phyloP scores from a whole-genome alignment of 1,140 invertebrate genomes.

The Laupala kohalensis region DNA sequence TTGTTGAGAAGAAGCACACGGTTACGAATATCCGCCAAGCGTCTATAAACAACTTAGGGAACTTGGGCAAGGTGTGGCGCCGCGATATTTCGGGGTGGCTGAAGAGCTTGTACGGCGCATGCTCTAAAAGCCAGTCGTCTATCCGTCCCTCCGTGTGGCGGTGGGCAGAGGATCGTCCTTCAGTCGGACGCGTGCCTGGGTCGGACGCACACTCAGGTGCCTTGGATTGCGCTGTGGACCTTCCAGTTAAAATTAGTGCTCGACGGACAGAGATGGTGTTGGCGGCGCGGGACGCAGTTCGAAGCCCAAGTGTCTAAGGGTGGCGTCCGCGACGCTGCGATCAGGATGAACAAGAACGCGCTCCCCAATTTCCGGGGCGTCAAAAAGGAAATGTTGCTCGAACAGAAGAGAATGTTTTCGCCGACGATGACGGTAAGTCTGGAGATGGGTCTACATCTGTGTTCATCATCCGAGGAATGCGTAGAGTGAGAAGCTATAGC shows the following conservation, averaged over 20 bases:
- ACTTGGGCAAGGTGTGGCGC: background rate
- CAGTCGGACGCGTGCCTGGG: background rate
- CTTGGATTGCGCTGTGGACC: background rate
- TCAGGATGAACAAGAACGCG: background rate
- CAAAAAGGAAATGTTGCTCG: slow-evolving; percentile 57
- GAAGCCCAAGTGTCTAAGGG: background rate
- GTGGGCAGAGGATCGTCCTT: too few relatives aligned
- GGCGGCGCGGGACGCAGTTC: background rate
- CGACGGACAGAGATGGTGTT: too few relatives aligned
- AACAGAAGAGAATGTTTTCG: slow-evolving; percentile 50
- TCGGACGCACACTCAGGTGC: background rate
- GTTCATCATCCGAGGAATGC: background rate
- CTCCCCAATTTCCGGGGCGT: slow-evolving; percentile 45
- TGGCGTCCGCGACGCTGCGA: too few relatives aligned
- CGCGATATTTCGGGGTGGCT: background rate
- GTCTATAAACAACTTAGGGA: background rate
- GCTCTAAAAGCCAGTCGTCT: too few relatives aligned
- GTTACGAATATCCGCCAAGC: background rate
- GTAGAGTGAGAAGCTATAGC: background rate
- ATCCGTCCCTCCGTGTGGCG: too few relatives aligned
- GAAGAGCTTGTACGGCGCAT: too few relatives aligned
- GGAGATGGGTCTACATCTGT: background rate
- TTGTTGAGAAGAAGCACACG: too few relatives aligned
- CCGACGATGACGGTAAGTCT: slow-evolving; percentile 57
- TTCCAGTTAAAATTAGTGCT: too few relatives aligned